Percentiles rank a stretch among this genome's conserved stretches.
phyloP scores from a whole-genome alignment of 2,797 vertebrate species.

The Parotocinclus haroldoi region DNA sequence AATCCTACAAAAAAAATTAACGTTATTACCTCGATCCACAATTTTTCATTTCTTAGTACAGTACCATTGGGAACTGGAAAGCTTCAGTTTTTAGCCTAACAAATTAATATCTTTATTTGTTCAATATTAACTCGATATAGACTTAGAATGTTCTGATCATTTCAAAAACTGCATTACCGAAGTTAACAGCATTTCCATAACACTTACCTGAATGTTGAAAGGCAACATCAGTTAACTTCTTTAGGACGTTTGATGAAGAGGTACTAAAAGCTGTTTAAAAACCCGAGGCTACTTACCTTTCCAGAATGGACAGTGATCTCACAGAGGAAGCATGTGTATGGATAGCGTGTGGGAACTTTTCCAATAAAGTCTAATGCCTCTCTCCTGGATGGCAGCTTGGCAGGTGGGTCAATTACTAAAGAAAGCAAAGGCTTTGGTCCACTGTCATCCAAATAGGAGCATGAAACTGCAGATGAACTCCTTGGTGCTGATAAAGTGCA shows the following conservation, averaged over 20 bases:
- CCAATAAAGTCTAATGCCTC: conserved; percentile 71
- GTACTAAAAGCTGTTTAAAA: conserved; percentile 21
- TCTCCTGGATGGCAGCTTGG: conserved; percentile 48
- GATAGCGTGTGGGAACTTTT: conserved; percentile 54
- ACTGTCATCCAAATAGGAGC: conserved; percentile 17
- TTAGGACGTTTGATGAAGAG: conserved; percentile 13
- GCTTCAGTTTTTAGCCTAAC: too few relatives aligned
- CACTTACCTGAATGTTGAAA: too few relatives aligned
- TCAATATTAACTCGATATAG: too few relatives aligned
- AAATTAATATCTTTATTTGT: too few relatives aligned
- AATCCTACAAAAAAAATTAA: conserved; percentile 57
- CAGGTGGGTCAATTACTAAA: background rate
- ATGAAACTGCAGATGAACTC: background rate
- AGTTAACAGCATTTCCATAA: too few relatives aligned
- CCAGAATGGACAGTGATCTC: conserved; percentile 67
- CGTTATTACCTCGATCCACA: too few relatives aligned
- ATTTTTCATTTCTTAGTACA: too few relatives aligned
- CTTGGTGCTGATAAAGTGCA: background rate
- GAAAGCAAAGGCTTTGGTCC: background rate
- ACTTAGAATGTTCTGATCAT: too few relatives aligned
- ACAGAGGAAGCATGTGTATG: conserved; percentile 71
- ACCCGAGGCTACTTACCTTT: conserved; percentile 61
- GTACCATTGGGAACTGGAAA: too few relatives aligned
- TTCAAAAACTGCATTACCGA: too few relatives aligned
- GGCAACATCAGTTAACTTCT: background rate